These are phyloP conservation scores for Halocaridina rubra DNA, from an alignment of 2,888 invertebrate species.

Conservation along the genomic window DNA sequence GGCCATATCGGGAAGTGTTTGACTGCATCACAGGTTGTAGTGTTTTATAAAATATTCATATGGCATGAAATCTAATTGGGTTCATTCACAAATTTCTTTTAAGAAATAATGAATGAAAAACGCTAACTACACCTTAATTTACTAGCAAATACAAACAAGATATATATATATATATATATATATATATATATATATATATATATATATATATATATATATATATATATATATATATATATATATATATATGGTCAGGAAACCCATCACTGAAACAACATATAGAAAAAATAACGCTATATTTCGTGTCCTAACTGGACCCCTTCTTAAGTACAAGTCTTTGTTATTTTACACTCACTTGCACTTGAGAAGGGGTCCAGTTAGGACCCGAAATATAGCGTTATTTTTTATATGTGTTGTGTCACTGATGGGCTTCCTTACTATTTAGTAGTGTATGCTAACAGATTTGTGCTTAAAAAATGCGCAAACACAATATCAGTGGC, in stretches of 20 bases:
- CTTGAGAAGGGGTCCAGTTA: no score
- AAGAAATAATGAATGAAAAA: no score
- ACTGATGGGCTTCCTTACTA: no score
- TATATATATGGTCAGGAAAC: not conserved
- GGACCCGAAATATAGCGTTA: no score
- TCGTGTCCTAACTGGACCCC: no score
- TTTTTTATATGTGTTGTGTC: no score
- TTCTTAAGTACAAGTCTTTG: no score
- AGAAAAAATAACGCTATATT: no score
- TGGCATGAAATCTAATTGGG: not conserved
- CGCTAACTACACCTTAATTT: not conserved
- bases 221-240: conserved; percentile 26
- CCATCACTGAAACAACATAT: not conserved
- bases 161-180: conserved; percentile 3
- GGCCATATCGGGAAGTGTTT: not conserved
- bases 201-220: not conserved
- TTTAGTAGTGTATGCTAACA: no score
- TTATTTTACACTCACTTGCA: no score
- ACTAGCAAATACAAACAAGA: not conserved
- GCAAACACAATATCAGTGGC: no score
- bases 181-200: not conserved
- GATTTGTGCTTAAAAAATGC: no score
- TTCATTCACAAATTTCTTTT: not conserved
- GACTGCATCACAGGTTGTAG: not conserved
- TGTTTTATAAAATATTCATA: not conserved